Percentiles rank a stretch among this genome's conserved stretches.
Evolutionary conservation across 2,113 vertebrate genomes (phyloP).

Genomic region (Macquaria ambigua): DNA sequence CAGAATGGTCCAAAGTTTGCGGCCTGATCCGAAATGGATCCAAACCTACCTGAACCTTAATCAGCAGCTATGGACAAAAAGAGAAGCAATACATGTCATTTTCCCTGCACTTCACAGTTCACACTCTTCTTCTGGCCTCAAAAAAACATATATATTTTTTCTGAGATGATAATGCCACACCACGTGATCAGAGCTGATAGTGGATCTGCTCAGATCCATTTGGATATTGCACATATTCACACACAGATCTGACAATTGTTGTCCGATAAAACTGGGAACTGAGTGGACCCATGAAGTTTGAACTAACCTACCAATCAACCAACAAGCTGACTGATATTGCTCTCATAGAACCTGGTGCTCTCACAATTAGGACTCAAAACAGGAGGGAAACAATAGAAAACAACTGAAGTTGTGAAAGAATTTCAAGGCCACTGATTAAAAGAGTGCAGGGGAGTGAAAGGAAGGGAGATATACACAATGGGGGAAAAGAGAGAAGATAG

Average conservation of each 20-base stretch:
- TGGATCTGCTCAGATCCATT: background rate
- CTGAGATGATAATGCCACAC: background rate
- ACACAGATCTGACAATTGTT: background rate
- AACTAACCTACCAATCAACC: background rate
- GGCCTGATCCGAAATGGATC: no score
- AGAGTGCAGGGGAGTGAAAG: constrained; percentile 58
- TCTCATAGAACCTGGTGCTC: background rate
- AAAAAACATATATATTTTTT: background rate
- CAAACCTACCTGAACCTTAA: background rate
- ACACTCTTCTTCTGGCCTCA: background rate
- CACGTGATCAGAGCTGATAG: no score
- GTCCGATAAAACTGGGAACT: background rate
- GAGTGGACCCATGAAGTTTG: background rate
- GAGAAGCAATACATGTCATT: background rate
- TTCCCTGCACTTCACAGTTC: background rate
- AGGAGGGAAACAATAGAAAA: constrained; percentile 27
- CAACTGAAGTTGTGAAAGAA: constrained; percentile 28
- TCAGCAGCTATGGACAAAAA: background rate
- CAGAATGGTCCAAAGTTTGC: no score
- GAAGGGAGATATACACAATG: constrained; percentile 52
- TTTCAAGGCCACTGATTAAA: constrained; percentile 53
- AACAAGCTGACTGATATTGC: background rate
- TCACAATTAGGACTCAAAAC: background rate
- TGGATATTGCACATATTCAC: background rate
- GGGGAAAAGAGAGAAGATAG: constrained; percentile 35